Base-by-base conservation (phyloP, 2,113 vertebrate species). In the Psammodynastes pulverulentus region DNA sequence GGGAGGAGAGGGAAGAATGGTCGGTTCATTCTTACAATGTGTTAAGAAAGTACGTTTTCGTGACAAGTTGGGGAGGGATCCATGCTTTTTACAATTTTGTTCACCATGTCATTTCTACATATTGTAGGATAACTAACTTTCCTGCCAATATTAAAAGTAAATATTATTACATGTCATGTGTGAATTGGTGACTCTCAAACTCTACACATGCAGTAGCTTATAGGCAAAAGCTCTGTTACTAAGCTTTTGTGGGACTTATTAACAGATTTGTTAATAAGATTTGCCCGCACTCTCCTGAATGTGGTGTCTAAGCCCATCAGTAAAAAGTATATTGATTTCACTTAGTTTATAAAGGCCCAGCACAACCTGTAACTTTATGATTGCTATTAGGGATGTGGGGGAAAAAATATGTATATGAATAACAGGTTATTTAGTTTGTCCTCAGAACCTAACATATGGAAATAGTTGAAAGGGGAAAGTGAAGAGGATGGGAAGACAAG, bases 1-100 rank as follows among this genome's bases (percentile, higher is more conserved):
- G 39, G 2, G 8, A 0, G 0, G 45, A 9, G 52, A 21, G 34
- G 1, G 6, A 39, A 43, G 24, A 43, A 39, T 87, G 43, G 12
- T 48, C 0, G 46, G 6, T 87, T 91, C 56, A 23, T 10, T 46
- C 86, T 88, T 88, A 23, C 3, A 24, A 29, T 51, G 1, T 54
- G 58, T 53, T 53, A 45, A 24, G 12, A n/a, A n/a, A 62, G 3
- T 26, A 88, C 7, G 24, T 29, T 17, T 24, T 43, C 5, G 39
- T 24, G 48, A 51, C 23, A 91, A 67, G 72, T 7, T 67, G 58
- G 24, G 23, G 26, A 29, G n/a, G 15, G n/a, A 72, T 17, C 34
- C 49, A 88, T 53, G 62, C 87, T 45, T 9, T 49, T 45, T 29
- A 88, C 29, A 53, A 88, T 62, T 58, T 21, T 87, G 45, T 9